phyloP scores from a whole-genome alignment of 2,888 invertebrate genomes.

The Sceliomorpha sp. region DNA sequence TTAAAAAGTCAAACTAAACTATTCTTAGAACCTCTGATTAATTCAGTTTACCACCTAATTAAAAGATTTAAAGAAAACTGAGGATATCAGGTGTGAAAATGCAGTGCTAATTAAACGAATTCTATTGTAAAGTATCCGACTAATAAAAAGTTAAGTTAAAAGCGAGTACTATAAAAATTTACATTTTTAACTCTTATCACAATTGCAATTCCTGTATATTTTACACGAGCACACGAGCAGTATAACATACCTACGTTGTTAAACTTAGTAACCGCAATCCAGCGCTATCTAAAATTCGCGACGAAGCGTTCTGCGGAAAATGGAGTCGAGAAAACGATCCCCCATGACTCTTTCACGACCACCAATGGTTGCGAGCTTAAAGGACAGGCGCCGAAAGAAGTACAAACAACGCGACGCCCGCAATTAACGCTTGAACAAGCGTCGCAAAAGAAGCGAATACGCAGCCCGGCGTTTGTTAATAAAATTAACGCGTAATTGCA shows the following conservation, averaged over 20 bases:
- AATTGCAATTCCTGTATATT: too few species aligned
- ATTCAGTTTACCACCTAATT: too few species aligned
- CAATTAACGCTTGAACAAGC: conserved; percentile 38
- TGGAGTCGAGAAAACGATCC: conserved; percentile 53
- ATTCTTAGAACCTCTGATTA: too few species aligned
- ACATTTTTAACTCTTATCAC: too few species aligned
- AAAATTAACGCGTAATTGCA: conserved; percentile 34
- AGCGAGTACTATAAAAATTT: too few species aligned
- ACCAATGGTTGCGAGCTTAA: conserved; percentile 48
- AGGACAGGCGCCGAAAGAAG: conserved; percentile 48
- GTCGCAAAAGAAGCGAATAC: conserved; percentile 36
- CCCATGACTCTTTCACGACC: conserved; percentile 52
- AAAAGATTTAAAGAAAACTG: too few species aligned
- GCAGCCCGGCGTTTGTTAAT: conserved; percentile 37
- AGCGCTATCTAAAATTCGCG: conserved; percentile 22
- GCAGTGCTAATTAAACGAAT: too few species aligned
- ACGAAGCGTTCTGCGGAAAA: conserved; percentile 39
- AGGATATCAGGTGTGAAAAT: too few species aligned
- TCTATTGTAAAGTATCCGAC: too few species aligned
- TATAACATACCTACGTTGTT: background rate
- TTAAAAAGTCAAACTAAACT: too few species aligned
- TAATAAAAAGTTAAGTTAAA: too few species aligned
- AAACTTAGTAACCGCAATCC: conserved; percentile 29
- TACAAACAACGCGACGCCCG: conserved; percentile 45
- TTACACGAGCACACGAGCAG: too few species aligned